phyloP scores from a whole-genome alignment of 2,113 vertebrate species.

The Dasypus novemcinctus region DNA sequence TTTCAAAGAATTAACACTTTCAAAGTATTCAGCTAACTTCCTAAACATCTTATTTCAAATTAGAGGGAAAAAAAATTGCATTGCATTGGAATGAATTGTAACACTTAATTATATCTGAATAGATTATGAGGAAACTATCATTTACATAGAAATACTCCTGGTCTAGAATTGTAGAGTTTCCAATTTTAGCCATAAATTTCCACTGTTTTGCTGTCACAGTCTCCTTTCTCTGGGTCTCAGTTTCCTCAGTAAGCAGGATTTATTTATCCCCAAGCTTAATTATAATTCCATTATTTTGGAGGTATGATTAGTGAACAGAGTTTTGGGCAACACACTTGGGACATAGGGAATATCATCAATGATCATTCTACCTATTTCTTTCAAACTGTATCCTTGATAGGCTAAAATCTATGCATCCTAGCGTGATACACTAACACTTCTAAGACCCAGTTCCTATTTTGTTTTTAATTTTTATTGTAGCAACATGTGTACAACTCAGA shows the following conservation, averaged over 20 bases:
- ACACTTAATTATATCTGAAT: not conserved
- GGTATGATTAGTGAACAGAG: not conserved
- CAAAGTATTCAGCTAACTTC: not conserved
- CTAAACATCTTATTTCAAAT: conserved; percentile 20
- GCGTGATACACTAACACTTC: not conserved
- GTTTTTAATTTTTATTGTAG: too few species aligned
- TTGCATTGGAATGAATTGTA: not conserved
- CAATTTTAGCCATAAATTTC: not conserved
- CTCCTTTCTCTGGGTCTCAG: not conserved
- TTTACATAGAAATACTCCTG: not conserved
- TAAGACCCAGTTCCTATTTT: not conserved
- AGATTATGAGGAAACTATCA: not conserved
- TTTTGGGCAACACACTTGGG: not conserved
- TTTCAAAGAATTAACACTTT: not conserved
- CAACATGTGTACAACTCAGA: too few species aligned
- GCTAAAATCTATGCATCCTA: not conserved
- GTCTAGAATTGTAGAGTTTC: not conserved
- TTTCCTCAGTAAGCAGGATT: not conserved
- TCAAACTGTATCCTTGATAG: not conserved
- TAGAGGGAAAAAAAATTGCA: not conserved
- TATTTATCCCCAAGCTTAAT: not conserved
- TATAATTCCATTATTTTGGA: not conserved
- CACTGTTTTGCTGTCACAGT: not conserved
- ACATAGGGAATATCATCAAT: not conserved
- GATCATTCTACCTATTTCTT: not conserved